Conservation (phyloP, 2,797 vertebrate species). For the Fundulus diaphanus region DNA sequence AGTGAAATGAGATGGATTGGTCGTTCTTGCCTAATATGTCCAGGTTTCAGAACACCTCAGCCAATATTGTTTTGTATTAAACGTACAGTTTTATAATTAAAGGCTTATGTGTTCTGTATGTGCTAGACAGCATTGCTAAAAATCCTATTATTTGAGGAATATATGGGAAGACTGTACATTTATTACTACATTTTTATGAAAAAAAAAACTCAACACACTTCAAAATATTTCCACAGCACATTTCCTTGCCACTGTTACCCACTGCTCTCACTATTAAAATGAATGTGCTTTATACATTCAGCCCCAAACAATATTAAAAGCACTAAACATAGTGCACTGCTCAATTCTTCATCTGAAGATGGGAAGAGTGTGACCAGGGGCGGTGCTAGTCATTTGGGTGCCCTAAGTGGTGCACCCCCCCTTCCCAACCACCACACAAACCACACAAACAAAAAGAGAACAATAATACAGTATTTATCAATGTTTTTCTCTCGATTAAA, state of each 20-base stretch:
- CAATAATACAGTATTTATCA: too few species aligned
- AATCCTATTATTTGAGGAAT: neutral
- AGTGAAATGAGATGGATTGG: neutral
- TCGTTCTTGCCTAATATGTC: neutral
- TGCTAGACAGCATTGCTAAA: neutral
- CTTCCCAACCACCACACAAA: too few species aligned
- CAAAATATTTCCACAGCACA: neutral
- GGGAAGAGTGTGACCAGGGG: neutral
- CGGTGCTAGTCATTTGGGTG: too few species aligned
- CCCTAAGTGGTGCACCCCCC: too few species aligned
- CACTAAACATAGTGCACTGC: neutral
- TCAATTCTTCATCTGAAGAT: neutral
- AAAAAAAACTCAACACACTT: neutral
- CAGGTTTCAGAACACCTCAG: neutral
- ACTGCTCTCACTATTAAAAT: neutral
- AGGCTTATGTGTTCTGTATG: neutral
- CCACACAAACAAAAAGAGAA: too few species aligned
- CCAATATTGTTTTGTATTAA: neutral
- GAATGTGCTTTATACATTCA: neutral
- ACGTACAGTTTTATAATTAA: neutral
- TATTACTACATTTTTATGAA: neutral
- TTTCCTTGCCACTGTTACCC: too few species aligned
- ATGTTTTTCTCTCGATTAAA: too few species aligned
- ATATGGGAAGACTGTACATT: neutral
- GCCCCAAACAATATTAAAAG: neutral